phyloP scores from a whole-genome alignment of 37 sponge, comb jelly and placozoan species.

The Bolinopsis microptera region DNA sequence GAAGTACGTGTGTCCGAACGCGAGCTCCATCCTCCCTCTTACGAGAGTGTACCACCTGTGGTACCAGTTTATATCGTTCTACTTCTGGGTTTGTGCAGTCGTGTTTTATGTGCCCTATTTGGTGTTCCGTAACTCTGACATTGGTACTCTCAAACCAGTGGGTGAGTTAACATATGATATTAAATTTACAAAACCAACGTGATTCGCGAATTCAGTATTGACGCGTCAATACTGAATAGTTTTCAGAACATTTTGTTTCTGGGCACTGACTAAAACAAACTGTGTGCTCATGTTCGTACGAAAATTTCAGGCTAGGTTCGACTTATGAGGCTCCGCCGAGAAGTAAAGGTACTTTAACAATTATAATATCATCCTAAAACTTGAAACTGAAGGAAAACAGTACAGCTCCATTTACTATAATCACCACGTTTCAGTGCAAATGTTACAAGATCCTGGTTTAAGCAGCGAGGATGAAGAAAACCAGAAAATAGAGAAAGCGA shows the following conservation, averaged over 20 bases:
- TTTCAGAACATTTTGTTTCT: not conserved
- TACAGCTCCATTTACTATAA: too few species aligned
- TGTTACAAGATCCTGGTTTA: not conserved
- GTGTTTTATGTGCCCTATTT: slow-evolving; percentile 14
- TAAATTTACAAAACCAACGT: not conserved
- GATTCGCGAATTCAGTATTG: too few species aligned
- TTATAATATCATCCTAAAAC: too few species aligned
- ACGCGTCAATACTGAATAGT: not conserved
- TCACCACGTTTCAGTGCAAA: slow-evolving; percentile 31
- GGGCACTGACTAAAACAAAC: too few species aligned
- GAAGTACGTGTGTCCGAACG: not conserved
- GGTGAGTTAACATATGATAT: not conserved
- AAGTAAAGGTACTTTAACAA: too few species aligned
- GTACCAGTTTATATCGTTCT: slow-evolving; percentile 49
- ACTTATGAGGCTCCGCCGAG: too few species aligned
- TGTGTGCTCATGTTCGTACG: too few species aligned
- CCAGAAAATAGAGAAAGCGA: not conserved
- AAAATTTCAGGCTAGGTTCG: too few species aligned
- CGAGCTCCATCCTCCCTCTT: not conserved
- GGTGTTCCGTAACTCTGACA: slow-evolving; percentile 12
- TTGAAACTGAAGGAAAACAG: too few species aligned
- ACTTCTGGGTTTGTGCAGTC: slow-evolving; percentile 33
- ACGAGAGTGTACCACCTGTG: slow-evolving; percentile 26
- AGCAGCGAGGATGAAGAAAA: not conserved
- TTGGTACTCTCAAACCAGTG: not conserved